Evolutionary conservation across 1,140 invertebrate genomes (phyloP), one percentile per base, ranked within the genome.

Genomic region (Conopomorpha cramerella): DNA sequence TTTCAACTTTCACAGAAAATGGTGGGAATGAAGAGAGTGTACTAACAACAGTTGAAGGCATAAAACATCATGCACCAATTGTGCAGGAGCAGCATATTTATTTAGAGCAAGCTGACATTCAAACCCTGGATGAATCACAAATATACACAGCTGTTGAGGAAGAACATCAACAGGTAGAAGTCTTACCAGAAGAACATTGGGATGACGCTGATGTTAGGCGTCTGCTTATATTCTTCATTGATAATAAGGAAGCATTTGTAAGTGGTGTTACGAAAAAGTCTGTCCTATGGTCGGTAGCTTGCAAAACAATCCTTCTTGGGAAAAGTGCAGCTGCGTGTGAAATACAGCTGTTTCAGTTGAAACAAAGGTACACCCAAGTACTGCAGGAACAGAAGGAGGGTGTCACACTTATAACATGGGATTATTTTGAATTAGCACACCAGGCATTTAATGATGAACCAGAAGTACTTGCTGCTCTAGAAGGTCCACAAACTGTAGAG

Each of bases 271-370:
- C 62, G 12, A 57, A 53, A 30, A 67, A 54, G 16, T 56, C 57
- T 37, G 56, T 64, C 46, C 39, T 76, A 36, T 76, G 71, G 71
- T 46, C 55, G 6, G 49, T 72, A 6, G 65, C 62, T 2, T 68
- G 65, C 34, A 68, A 57, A 36, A 71, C 65, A 27, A 68, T 72
- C 52, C 39, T 76, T 1, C 28, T 39, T 25, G 52, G 47, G 0
- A 76, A 65, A 41, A 44, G 45, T 19, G 45, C 57, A 10, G 37
- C 46, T 3, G 35, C 48, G 10, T 76, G 71, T 50, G 66, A 72
- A 36, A 38, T 50, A 16, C 60, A 71, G 38, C 38, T 76, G 0
- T 38, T 45, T 3, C 40, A 42, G n/a, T 36, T 72, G 11, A 66
- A 60, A 44, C 40, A 47, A 27, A 57, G 59, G 31, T 74, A 63